These are phyloP conservation scores for Gasterosteus aculeatus DNA, from an alignment of 2,113 vertebrate species.

Conservation along the genomic window DNA sequence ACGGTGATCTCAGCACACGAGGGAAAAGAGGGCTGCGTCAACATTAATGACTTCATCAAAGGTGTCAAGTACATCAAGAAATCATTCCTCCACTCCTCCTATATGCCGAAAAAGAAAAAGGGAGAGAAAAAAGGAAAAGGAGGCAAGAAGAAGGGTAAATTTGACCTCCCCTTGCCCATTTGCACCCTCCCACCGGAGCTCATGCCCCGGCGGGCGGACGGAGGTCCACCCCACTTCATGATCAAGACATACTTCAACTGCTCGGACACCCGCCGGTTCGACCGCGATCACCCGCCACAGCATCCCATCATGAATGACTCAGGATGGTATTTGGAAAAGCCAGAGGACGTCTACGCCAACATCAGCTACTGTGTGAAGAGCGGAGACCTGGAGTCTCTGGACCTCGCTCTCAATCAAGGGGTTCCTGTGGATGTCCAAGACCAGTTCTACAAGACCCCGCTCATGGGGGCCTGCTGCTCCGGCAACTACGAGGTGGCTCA, in stretches of 20 bases:
- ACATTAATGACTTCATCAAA: constrained; percentile 86
- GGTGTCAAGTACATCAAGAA: constrained; percentile 89
- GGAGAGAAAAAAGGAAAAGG: constrained; percentile 75
- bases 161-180: constrained; percentile 84
- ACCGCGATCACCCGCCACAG: constrained; percentile 76
- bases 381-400: constrained; percentile 87
- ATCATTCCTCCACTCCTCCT: constrained; percentile 82
- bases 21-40: constrained; percentile 69
- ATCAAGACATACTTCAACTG: constrained; percentile 80
- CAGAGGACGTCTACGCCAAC: constrained; percentile 78
- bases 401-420: constrained; percentile 86
- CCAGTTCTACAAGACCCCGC: constrained; percentile 89
- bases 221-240: constrained; percentile 87
- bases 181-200: constrained; percentile 79
- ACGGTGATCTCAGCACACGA: constrained; percentile 77
- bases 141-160: constrained; percentile 78
- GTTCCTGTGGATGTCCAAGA: constrained; percentile 89
- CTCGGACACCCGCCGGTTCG: constrained; percentile 76
- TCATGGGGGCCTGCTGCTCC: constrained; percentile 88
- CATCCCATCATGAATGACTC: constrained; percentile 92
- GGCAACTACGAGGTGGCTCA: constrained; percentile 85
- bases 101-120: constrained; percentile 82
- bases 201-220: constrained; percentile 71
- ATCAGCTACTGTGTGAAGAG: constrained; percentile 86
- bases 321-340: constrained; percentile 87